Base-by-base conservation (phyloP, 2,113 vertebrate genomes). In the Hemichromis elongatus region DNA sequence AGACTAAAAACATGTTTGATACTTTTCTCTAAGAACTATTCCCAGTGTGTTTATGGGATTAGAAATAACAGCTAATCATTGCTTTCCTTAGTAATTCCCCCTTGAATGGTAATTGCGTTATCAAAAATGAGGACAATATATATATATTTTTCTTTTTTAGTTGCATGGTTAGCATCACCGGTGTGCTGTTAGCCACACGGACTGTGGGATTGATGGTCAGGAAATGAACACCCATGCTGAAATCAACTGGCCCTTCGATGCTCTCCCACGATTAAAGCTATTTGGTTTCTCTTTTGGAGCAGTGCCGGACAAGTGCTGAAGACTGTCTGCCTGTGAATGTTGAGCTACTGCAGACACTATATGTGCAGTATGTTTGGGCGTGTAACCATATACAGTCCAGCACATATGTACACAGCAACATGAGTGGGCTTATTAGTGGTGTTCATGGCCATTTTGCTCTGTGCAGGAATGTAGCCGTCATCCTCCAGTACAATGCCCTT, bases 151-250 rank as follows among this genome's bases (percentile, higher is more conserved):
- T 8, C 8, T 3, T 7, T 83, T 90, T 77, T 88, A 93, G 84
- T 93, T 85, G 85, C 87, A 92, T 93, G 93, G 90, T 94, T 92
- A 93, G 87, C 90, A 93, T 94, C 89, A 90, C 77, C 56, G 24
- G 88, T 90, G 88, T 87, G 78, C 56, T 40, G 80, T 40, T 88
- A 90, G 91, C 92, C 94, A 92, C 92, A 91, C 83, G 82, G 86
- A 92, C 92, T 91, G 90, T 94, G 90, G 90, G 88, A 95, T 93
- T 95, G 93, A 95, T 95, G 91, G 90, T 90, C 91, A 93, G 94
- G 94, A 95, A 95, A 94, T 95, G 92, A 95, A 92, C 90, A 92
- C 93, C 94, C 92, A 94, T 92, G 92, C 92, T 92, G 88, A 94
- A 93, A 94, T 94, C 90, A 94, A 88, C 86, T 61, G 85, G 79